Base-by-base conservation (phyloP, 2,113 vertebrate genomes). In the Mandrillus leucophaeus region DNA sequence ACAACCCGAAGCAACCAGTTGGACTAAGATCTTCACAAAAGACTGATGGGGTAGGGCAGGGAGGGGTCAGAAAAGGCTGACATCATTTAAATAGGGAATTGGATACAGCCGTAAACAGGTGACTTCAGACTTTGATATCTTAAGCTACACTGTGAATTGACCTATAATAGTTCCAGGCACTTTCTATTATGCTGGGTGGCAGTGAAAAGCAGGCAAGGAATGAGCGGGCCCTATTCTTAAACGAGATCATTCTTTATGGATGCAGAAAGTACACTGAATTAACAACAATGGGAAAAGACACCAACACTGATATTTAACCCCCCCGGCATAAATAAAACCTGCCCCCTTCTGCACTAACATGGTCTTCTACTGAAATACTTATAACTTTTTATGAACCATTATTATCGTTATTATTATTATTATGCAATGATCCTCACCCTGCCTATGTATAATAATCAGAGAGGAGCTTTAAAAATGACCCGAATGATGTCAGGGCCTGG, bases 121-220 rank as follows among this genome's bases (percentile, higher is more conserved):
- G 38, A 27, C 50, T n/a, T 22, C 38, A 83, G 88, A 61, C 27
- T 32, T 22, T 23, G 59, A 8, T 22, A 1, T 23, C 88, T 59
- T 35, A 10, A 64, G 6, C 50, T 88, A 79, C 38, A 1, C 25
- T 17, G 25, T 50, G 13, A 9, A 30, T 72, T 48, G 8, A 30
- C 9, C 23, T 6, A 1, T 27, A 25, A 23, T 35, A 13, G 32
- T 83, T 61, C 22, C n/a, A 4, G 75, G 68, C 13, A 30, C 32
- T 35, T 57, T 23, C 30, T 20, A 0, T 38, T 1, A 6, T 2
- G 30, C 7, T 20, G 7, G 0, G 17, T 22, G 88, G 48, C 11
- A 14, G 25, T 6, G 17, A 50, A 68, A 68, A 66, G 16, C 25
- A 57, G 48, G 12, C 23, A 1, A 68, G 6, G 45, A 20, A 73